Percentiles rank a stretch among this genome's conserved stretches.
phyloP scores from a whole-genome alignment of 2,888 invertebrate genomes.

The Meliscaeva auricollis region DNA sequence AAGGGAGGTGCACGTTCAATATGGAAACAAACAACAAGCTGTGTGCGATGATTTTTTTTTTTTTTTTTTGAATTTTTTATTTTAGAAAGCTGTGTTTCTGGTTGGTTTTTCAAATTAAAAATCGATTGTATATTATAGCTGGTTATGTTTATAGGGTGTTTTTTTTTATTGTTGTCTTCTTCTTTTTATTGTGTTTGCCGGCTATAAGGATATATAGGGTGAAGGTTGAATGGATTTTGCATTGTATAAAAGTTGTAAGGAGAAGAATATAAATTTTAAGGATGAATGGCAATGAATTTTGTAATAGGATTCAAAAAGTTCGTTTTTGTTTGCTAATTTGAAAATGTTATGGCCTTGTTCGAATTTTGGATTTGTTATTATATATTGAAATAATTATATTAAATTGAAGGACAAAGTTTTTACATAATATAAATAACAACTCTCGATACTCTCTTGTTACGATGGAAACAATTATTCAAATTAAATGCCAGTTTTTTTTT shows the following conservation, averaged over 20 bases:
- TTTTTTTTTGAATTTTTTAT: constrained; percentile 1
- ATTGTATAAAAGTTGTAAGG: constrained; percentile 5
- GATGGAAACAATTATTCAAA: background rate
- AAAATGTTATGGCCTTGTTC: constrained; percentile 6
- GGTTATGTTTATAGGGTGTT: constrained; percentile 23
- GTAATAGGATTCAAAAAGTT: constrained; percentile 38
- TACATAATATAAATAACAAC: background rate
- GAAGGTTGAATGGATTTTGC: constrained; percentile 47
- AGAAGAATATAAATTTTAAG: constrained; percentile 4
- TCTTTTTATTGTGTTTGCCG: background rate
- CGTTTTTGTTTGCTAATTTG: constrained; percentile 22
- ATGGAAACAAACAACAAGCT: constrained; percentile 19
- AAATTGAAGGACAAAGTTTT: background rate
- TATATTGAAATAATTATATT: background rate
- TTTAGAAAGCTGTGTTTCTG: constrained; percentile 33
- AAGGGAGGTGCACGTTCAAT: constrained; percentile 21
- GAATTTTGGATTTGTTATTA: background rate
- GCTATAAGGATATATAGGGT: constrained; percentile 11
- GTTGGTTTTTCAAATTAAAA: constrained; percentile 59
- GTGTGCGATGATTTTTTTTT: constrained; percentile 15
- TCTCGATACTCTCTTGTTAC: background rate
- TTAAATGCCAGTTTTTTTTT: background rate
- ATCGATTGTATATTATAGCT: constrained; percentile 56
- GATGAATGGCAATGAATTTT: constrained; percentile 53
- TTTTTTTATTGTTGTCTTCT: background rate